Percentiles rank a stretch among this genome's conserved stretches.
Evolutionary conservation across 1,140 invertebrate genomes (phyloP).

Genomic region (Dryas iulia): DNA sequence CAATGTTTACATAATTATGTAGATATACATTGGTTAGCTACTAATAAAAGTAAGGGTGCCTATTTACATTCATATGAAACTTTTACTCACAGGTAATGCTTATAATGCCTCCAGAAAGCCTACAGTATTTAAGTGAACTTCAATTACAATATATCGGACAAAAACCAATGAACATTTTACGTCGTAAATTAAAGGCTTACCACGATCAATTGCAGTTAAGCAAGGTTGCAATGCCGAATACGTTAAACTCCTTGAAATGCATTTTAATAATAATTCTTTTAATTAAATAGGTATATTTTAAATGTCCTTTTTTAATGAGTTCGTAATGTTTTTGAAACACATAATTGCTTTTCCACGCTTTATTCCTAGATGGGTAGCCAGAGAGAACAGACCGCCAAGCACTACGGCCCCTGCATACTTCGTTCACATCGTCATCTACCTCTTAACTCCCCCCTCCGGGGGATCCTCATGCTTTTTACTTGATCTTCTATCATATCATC

Average conservation of each 20-base stretch:
- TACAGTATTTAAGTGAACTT: conserved; percentile 50
- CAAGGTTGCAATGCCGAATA: background rate
- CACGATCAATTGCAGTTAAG: conserved; percentile 34
- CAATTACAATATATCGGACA: conserved; percentile 51
- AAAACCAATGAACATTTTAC: conserved; percentile 54
- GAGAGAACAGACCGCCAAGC: too few relatives aligned
- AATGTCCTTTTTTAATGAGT: background rate
- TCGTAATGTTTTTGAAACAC: background rate
- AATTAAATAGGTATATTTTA: background rate
- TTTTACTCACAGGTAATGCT: conserved; percentile 57
- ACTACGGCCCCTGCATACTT: too few relatives aligned
- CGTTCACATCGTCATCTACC: too few relatives aligned
- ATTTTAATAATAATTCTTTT: conserved; percentile 1
- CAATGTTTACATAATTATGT: background rate
- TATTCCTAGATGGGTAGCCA: too few relatives aligned
- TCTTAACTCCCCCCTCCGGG: too few relatives aligned
- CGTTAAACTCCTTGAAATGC: background rate
- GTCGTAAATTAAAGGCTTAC: conserved; percentile 48
- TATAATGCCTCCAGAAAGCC: conserved; percentile 45
- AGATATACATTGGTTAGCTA: conserved; percentile 3
- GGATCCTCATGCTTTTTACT: too few relatives aligned
- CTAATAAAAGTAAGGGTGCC: too few relatives aligned
- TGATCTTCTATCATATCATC: too few relatives aligned
- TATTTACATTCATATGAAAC: too few relatives aligned
- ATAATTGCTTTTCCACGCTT: too few relatives aligned